Percentiles rank a stretch among this genome's conserved stretches.
phyloP scores from a whole-genome alignment of 1,140 invertebrate genomes.

The Propsilocerus akamusi region DNA sequence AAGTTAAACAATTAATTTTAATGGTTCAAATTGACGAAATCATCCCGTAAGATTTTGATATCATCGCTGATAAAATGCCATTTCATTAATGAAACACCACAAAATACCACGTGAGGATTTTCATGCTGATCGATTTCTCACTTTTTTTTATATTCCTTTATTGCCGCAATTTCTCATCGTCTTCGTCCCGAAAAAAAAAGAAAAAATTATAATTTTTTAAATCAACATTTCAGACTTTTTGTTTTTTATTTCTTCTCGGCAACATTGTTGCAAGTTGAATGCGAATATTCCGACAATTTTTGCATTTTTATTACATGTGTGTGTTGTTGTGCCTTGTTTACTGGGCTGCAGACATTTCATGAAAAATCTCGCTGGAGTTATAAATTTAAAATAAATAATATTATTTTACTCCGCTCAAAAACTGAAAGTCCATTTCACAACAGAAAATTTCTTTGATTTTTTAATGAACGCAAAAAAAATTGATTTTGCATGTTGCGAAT shows the following conservation, averaged over 20 bases:
- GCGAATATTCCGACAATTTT: too few species aligned
- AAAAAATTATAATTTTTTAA: not conserved
- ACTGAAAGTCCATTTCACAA: not conserved
- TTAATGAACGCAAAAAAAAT: not conserved
- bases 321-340: too few species aligned
- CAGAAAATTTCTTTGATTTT: not conserved
- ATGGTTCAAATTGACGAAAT: too few species aligned
- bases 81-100: too few species aligned
- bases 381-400: too few species aligned
- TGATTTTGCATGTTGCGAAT: slow-evolving; percentile 4
- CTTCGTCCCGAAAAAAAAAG: not conserved
- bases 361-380: too few species aligned
- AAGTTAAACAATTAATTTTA: slow-evolving; percentile 23
- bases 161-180: too few species aligned
- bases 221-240: not conserved
- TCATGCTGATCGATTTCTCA: slow-evolving; percentile 1
- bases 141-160: not conserved
- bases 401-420: too few species aligned
- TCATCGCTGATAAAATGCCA: not conserved
- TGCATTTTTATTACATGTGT: too few species aligned
- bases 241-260: not conserved
- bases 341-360: too few species aligned
- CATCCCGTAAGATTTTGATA: too few species aligned
- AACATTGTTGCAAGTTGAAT: slow-evolving; percentile 1
- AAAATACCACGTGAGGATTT: too few species aligned